Percentiles rank a stretch among this genome's conserved stretches.
Evolutionary conservation across 2,113 vertebrate genomes (phyloP).

Genomic region (Upupa epops): DNA sequence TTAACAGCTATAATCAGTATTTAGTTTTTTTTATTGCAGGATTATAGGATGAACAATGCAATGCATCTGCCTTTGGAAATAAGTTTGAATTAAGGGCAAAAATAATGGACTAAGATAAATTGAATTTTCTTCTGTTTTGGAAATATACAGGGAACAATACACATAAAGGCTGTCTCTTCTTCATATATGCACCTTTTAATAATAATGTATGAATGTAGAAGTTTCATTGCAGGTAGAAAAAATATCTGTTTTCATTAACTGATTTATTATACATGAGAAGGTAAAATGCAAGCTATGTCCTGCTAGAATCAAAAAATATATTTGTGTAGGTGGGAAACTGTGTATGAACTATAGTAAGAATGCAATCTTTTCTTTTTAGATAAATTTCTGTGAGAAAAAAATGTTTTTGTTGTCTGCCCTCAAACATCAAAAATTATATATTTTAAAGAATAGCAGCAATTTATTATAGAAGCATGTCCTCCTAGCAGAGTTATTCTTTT

Average conservation of each 20-base stretch:
- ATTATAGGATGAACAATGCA: background rate
- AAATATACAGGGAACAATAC: fast-evolving
- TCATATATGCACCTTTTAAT: background rate
- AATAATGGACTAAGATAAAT: background rate
- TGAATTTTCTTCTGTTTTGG: background rate
- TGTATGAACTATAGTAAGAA: background rate
- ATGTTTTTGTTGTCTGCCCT: background rate
- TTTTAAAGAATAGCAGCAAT: background rate
- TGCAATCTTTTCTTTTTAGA: background rate
- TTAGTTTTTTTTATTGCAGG: background rate
- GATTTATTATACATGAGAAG: background rate
- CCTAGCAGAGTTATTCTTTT: background rate
- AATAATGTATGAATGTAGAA: background rate
- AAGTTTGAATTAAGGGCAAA: background rate
- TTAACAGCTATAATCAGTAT: background rate
- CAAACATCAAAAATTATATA: background rate
- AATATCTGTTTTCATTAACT: background rate
- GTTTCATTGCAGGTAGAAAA: background rate
- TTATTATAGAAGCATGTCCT: background rate
- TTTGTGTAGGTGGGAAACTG: background rate
- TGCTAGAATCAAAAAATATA: background rate
- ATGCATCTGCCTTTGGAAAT: background rate
- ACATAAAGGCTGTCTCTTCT: background rate
- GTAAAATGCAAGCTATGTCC: background rate
- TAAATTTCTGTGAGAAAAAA: background rate